Base-by-base conservation (phyloP, 2,888 invertebrate species). In the Margaritifera margaritifera region DNA sequence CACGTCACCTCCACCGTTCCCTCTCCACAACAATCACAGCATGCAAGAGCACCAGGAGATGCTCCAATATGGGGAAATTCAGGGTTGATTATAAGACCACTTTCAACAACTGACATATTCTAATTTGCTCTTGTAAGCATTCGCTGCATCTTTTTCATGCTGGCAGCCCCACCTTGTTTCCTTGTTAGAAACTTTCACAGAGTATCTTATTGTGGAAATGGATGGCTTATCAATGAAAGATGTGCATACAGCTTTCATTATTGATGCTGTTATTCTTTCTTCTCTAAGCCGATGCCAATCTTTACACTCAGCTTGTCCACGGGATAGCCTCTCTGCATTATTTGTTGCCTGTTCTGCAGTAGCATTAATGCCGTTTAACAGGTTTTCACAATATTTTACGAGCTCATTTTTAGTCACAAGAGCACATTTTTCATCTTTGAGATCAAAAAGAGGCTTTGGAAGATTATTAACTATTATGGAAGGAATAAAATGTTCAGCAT, bases 1-100 rank as follows among this genome's bases (percentile, higher is more conserved):
- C 60, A 61, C 22, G 60, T 62, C 15, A 66, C 24, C n/a, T 62
- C 62, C 5, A 66, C 66, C 2, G 62, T 6, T 27, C 66, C 66
- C 6, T 61, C 55, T 5, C 66, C 66, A 66, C 66, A 66, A 55
- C 66, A 66, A 27, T 27, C 5, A 27, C 31, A 31, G 5, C 5
- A 31, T 6, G 6, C 31, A 31, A 31, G 31, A 31, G 24, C 5
- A 11, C 22, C 66, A 61, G 3, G 8, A n/a, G n/a, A 55, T 20
- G 11, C 27, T 25, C 3, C 56, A 42, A 61, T 61, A 31, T 20
- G 66, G 62, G 64, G 55, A 56, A 22, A 56, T 18, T 54, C 15
- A 11, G 64, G 18, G 18, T 31, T 64, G 4, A 64, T 25, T 8
- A 6, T 6, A 1, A 64, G 64, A 50, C 64, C 64, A 64, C 64